Evolutionary conservation across 2,797 vertebrate genomes (phyloP).

Genomic region (Brachyrhaphis roseni): DNA sequence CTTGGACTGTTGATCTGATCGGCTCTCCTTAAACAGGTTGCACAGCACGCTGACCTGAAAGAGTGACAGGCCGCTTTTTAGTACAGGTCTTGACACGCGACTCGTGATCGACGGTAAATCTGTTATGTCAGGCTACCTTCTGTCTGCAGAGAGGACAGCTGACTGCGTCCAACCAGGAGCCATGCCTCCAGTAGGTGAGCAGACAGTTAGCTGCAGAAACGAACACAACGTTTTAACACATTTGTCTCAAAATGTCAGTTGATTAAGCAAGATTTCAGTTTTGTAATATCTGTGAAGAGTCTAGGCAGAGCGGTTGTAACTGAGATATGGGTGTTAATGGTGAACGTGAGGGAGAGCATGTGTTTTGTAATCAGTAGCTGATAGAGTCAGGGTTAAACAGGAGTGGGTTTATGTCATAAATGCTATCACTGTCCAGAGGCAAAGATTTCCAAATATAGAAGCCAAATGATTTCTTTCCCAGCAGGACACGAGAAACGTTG

Average conservation of each 20-base stretch:
- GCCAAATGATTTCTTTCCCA: background rate
- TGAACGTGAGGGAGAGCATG: slow-evolving; percentile 12
- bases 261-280: background rate
- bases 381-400: slow-evolving; percentile 20
- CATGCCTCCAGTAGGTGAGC: slow-evolving; percentile 86
- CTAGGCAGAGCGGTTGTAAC: background rate
- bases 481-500: background rate
- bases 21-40: slow-evolving; percentile 79
- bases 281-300: background rate
- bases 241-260: background rate
- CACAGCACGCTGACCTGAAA: slow-evolving; percentile 82
- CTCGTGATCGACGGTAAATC: background rate
- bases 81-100: background rate
- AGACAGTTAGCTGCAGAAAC: slow-evolving; percentile 83
- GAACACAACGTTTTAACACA: background rate
- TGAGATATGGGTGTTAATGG: background rate
- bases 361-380: slow-evolving; percentile 14
- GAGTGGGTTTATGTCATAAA: slow-evolving; percentile 5
- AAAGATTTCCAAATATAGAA: background rate
- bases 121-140: slow-evolving; percentile 74
- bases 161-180: slow-evolving; percentile 84
- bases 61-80: slow-evolving; percentile 1
- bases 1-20: slow-evolving; percentile 74
- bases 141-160: slow-evolving; percentile 89
- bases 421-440: background rate